Evolutionary conservation across 2,888 invertebrate genomes (phyloP), one percentile per base, ranked within the genome.

Genomic region (Diabrotica balteata): DNA sequence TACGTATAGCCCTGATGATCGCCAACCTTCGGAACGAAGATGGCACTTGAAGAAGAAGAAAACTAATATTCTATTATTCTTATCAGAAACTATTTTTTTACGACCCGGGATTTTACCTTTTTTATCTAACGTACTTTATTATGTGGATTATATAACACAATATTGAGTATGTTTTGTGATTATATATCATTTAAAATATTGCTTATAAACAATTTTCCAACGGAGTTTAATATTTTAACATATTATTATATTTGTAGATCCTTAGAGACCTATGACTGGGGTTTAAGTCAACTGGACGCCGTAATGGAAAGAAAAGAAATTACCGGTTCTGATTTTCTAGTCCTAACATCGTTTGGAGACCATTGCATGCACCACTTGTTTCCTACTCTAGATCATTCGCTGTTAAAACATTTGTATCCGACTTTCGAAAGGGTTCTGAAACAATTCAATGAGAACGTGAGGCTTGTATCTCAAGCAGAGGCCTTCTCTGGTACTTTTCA

Each of bases 311-410:
- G 93, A 70, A 85, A 87, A 22, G 90, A 93, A 71, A 85, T 90
- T 68, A 88, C 89, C 8, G 88, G 89, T 10, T 89, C 88, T 52
- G 87, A 89, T 70, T 90, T 92, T 79, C 83, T 91, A 70, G 88
- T 89, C 0, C 80, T 94, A 63, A 91, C 91, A 0, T 87, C 90
- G 69, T 94, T 93, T 76, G 94, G 94, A 0, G 90, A 92, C 68
- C 95, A 95, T 79, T 86, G 87, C 0, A 84, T 94, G 2, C 94
- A 95, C 81, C 95, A 95, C 82, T 84, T 94, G 22, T 91, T 94
- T 75, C 94, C 94, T 0, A 91, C 93, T 0, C 77, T 95, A 46
- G 94, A 94, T 80, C 94, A 94, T 77, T 90, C 89, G 0, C 87
- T 90, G 66, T 82, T 95, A 10, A 87, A 88, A 8, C 86, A 89